Conservation (phyloP, 2,888 invertebrate genomes). For the Allophyes oxyacanthae region DNA sequence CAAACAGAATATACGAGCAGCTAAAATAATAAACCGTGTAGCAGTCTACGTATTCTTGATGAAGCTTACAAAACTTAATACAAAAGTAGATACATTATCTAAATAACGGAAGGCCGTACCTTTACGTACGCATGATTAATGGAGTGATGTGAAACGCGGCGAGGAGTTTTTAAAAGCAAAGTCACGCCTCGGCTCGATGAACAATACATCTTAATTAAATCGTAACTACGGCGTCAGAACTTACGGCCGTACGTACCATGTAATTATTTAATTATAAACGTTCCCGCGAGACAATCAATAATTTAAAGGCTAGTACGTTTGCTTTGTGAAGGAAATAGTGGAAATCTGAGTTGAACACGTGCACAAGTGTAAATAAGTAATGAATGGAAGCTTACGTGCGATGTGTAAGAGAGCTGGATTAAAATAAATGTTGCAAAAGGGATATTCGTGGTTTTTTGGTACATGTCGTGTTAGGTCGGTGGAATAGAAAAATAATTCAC, state of each 20-base stretch:
- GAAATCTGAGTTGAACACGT: slow-evolving; percentile 57
- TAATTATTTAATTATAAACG: slow-evolving; percentile 81
- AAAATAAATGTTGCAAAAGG: slow-evolving; percentile 69
- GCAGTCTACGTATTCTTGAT: slow-evolving; percentile 25
- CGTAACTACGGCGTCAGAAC: slow-evolving; percentile 71
- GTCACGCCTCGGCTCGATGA: slow-evolving; percentile 78
- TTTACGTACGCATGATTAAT: slow-evolving; percentile 66
- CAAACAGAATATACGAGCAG: slow-evolving; percentile 14
- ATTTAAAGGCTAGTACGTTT: slow-evolving; percentile 59
- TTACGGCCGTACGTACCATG: slow-evolving; percentile 68
- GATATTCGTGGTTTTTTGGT: slow-evolving; percentile 52
- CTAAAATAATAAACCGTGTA: slow-evolving; percentile 27
- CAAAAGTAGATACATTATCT: slow-evolving; percentile 62
- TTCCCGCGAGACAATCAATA: slow-evolving; percentile 69
- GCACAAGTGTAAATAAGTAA: slow-evolving; percentile 67
- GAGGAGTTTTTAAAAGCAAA: slow-evolving; percentile 80
- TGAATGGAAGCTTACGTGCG: slow-evolving; percentile 61
- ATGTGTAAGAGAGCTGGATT: slow-evolving; percentile 64
- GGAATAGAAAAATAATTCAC: slow-evolving; percentile 59
- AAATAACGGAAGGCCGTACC: slow-evolving; percentile 66
- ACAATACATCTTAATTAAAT: slow-evolving; percentile 87
- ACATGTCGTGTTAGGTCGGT: slow-evolving; percentile 43
- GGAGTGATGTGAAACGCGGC: slow-evolving; percentile 70
- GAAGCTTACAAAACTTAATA: slow-evolving; percentile 37
- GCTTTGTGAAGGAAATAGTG: slow-evolving; percentile 52